Evolutionary conservation across 2,888 invertebrate genomes (phyloP).

Genomic region (Drosophila nr. perissopoda): DNA sequence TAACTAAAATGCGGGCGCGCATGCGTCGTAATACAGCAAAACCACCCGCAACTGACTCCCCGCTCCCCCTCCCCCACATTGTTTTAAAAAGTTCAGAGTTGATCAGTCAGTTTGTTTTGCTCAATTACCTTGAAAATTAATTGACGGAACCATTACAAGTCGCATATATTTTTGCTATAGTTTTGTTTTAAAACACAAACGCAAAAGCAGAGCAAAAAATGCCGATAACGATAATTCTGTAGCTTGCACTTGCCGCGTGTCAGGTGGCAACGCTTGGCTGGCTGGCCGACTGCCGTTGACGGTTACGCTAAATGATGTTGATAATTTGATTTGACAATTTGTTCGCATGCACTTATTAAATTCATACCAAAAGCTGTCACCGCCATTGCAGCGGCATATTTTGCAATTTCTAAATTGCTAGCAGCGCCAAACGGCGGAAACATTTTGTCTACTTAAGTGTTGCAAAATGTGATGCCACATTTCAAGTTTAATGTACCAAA

Average conservation of each 20-base stretch:
- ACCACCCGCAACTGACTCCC: conserved; percentile 9
- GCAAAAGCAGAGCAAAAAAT: neutral
- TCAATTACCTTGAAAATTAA: conserved; percentile 18
- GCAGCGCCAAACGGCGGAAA: conserved; percentile 46
- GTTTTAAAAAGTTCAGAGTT: conserved; percentile 73
- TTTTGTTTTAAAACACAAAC: neutral
- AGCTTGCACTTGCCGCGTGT: conserved; percentile 28
- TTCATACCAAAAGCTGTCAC: conserved; percentile 25
- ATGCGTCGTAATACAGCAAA: conserved; percentile 62
- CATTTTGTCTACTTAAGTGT: conserved; percentile 20
- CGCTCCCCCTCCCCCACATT: neutral
- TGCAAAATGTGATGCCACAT: conserved; percentile 53
- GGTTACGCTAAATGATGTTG: conserved; percentile 66
- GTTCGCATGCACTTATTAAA: conserved; percentile 70
- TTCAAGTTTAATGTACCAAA: conserved; percentile 57
- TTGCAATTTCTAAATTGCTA: conserved; percentile 59
- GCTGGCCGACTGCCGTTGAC: conserved; percentile 34
- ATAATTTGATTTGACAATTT: conserved; percentile 79
- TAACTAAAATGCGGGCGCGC: conserved; percentile 49
- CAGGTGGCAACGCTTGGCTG: conserved; percentile 54
- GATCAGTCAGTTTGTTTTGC: conserved; percentile 45
- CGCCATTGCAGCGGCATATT: conserved; percentile 35
- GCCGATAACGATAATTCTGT: conserved; percentile 31
- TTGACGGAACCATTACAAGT: conserved; percentile 9
- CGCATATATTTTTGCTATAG: neutral